A percentile compares a stretch with the other conserved stretches of the same genome.
phyloP scores from a whole-genome alignment of 2,113 vertebrate genomes.

The Cettia cetti region DNA sequence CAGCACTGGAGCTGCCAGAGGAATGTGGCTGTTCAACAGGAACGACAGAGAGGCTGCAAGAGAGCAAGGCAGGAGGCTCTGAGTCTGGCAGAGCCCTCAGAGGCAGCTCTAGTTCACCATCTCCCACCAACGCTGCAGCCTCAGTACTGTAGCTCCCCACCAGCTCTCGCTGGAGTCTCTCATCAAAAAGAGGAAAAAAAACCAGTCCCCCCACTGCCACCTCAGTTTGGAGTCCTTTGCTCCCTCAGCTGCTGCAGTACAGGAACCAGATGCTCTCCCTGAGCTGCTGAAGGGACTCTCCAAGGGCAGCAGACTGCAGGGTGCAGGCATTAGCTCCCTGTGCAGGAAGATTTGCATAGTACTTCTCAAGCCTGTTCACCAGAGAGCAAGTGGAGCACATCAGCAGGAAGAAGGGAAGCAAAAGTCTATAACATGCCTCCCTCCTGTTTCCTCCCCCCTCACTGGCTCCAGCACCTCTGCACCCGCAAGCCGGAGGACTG shows the following conservation, averaged over 20 bases:
- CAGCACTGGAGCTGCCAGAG: not conserved
- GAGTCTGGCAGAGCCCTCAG: not conserved
- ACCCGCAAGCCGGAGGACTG: not conserved
- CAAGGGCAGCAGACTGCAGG: not conserved
- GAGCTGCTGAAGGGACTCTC: not conserved
- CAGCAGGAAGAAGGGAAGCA: not conserved
- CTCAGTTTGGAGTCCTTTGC: not conserved
- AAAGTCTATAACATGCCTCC: not conserved
- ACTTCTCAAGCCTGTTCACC: not conserved
- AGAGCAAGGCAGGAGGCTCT: not conserved
- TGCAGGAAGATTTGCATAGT: not conserved
- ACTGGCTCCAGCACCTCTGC: not conserved
- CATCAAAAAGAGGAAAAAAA: not conserved
- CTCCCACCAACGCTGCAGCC: not conserved
- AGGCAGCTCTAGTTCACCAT: not conserved
- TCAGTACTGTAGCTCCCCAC: not conserved
- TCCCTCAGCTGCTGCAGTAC: rapidly evolving
- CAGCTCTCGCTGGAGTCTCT: not conserved
- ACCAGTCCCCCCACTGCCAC: not conserved
- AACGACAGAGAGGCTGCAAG: not conserved
- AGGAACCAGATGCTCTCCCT: not conserved
- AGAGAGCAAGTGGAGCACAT: not conserved
- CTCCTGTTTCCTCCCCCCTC: not conserved
- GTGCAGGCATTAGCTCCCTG: not conserved
- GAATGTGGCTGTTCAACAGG: not conserved